Conservation (phyloP, 2,113 vertebrate species). For the Antechinus flavipes region DNA sequence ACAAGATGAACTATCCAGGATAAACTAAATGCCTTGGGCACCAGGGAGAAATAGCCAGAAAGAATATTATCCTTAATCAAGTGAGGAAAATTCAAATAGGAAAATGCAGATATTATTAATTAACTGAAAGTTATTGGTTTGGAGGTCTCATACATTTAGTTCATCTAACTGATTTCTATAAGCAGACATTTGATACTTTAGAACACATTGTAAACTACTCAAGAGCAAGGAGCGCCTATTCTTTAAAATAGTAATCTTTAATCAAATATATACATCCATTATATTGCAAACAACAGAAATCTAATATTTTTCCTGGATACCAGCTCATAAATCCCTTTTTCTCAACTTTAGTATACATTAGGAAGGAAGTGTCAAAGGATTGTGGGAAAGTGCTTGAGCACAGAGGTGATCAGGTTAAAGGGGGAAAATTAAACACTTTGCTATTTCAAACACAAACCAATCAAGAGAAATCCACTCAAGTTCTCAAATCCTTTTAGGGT, state of each 20-base stretch:
- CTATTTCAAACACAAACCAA: constrained; percentile 19
- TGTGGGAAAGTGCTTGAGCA: background rate
- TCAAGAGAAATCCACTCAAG: constrained; percentile 34
- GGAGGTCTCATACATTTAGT: constrained; percentile 42
- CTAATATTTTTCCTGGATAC: constrained; percentile 2
- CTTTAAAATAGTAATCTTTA: constrained; percentile 54
- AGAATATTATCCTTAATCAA: background rate
- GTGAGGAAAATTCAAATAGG: background rate
- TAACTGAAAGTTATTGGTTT: constrained; percentile 37
- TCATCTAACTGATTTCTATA: constrained; percentile 4
- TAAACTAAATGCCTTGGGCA: background rate
- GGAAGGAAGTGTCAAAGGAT: constrained; percentile 34
- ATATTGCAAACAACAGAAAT: constrained; percentile 72
- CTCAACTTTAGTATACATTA: constrained; percentile 7
- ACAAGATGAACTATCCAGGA: background rate
- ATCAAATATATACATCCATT: constrained; percentile 51
- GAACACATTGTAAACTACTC: constrained; percentile 48
- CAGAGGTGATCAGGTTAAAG: background rate
- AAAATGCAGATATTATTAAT: background rate
- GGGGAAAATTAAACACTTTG: constrained; percentile 33
- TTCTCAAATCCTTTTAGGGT: constrained; percentile 46
- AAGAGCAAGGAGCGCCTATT: constrained; percentile 46
- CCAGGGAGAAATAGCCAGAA: background rate
- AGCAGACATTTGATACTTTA: constrained; percentile 52
- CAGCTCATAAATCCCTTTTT: constrained; percentile 3